Conservation (phyloP, 2,888 invertebrate genomes). For the Andricus curvator region DNA sequence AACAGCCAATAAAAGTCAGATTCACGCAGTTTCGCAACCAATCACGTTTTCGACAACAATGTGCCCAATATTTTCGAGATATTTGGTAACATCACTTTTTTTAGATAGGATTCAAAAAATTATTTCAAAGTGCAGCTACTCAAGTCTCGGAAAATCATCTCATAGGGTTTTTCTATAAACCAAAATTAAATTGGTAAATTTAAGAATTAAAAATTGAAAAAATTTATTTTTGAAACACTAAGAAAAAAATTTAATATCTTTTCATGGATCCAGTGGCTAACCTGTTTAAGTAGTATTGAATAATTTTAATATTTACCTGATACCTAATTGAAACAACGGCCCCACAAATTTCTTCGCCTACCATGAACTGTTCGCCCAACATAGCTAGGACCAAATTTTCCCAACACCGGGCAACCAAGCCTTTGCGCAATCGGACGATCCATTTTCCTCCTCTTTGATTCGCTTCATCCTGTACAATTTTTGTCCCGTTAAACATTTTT, state of each 20-base stretch:
- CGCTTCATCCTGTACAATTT: constrained; percentile 86
- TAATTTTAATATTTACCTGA: constrained; percentile 82
- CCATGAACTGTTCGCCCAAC: constrained; percentile 99
- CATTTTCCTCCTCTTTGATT: constrained; percentile 99
- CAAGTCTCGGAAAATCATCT: neutral
- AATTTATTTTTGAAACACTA: no score
- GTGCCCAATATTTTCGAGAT: no score
- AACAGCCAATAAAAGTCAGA: no score
- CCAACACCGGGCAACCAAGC: constrained; percentile 97
- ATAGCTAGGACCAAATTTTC: constrained; percentile 99
- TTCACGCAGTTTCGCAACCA: no score
- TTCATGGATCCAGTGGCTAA: no score
- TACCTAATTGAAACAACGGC: constrained; percentile 97
- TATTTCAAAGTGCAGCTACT: neutral
- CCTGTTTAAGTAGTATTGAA: constrained; percentile 7
- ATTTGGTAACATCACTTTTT: no score
- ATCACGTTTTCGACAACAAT: no score
- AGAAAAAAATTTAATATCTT: no score
- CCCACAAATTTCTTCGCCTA: constrained; percentile 98
- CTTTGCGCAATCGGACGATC: constrained; percentile 96
- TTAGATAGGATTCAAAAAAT: no score
- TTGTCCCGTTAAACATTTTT: neutral
- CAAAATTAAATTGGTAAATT: no score
- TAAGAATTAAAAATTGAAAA: no score
- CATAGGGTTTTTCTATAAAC: no score